Percentiles rank a stretch among this genome's conserved stretches.
These are phyloP conservation scores for Phaonia tiefii DNA, from an alignment of 2,888 invertebrate species.

Conservation along the genomic window DNA sequence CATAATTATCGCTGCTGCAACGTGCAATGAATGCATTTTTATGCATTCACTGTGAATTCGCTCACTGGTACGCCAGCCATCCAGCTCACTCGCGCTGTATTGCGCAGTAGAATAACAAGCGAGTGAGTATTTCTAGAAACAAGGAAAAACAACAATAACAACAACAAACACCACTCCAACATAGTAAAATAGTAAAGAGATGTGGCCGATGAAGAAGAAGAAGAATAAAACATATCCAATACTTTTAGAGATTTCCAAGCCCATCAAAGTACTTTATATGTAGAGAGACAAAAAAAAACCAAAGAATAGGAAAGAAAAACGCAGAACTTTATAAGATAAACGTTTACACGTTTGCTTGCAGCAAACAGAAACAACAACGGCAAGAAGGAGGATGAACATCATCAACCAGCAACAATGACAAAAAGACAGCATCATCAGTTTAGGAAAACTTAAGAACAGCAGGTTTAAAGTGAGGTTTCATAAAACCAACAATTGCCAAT, in stretches of 20 bases:
- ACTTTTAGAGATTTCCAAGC: slow-evolving; percentile 47
- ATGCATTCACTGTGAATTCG: slow-evolving; percentile 47
- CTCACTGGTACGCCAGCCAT: background rate
- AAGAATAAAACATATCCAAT: slow-evolving; percentile 5
- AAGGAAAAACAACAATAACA: slow-evolving; percentile 43
- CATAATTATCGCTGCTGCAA: slow-evolving; percentile 66
- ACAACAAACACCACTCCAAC: slow-evolving; percentile 22
- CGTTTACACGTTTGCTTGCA: slow-evolving; percentile 62
- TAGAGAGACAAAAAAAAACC: background rate
- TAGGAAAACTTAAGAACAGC: slow-evolving; percentile 3
- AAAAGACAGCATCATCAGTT: slow-evolving; percentile 24
- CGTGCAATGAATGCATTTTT: slow-evolving; percentile 66
- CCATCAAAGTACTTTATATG: slow-evolving; percentile 15
- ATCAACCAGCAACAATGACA: slow-evolving; percentile 40
- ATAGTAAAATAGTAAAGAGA: slow-evolving; percentile 45
- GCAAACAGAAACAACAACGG: slow-evolving; percentile 9
- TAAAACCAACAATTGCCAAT: background rate
- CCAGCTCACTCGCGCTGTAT: slow-evolving; percentile 40
- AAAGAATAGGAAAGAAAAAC: slow-evolving; percentile 22
- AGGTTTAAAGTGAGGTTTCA: too few species aligned
- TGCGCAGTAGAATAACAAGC: slow-evolving; percentile 61
- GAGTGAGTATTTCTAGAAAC: slow-evolving; percentile 8
- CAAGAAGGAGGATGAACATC: slow-evolving; percentile 54
- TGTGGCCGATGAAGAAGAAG: background rate
- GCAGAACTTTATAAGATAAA: slow-evolving; percentile 56